Conservation (phyloP, 2,888 invertebrate genomes). For the Acanthacorydalis orientalis region DNA sequence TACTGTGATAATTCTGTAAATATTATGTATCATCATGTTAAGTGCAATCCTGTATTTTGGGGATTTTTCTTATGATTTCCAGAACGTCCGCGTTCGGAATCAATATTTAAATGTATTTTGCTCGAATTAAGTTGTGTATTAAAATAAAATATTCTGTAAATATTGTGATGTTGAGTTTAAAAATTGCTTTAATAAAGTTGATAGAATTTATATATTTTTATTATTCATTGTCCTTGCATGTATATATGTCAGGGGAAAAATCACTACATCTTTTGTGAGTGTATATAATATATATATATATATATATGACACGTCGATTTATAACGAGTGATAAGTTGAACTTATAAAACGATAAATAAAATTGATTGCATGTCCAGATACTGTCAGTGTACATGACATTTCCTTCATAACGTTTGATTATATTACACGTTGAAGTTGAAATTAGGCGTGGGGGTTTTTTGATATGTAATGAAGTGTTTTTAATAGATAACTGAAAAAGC, state of each 20-base stretch:
- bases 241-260: neutral
- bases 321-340: too few species aligned
- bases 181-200: conserved; percentile 41
- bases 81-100: neutral
- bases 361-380: conserved; percentile 4
- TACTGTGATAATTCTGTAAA: conserved; percentile 22
- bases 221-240: neutral
- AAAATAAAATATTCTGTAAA: conserved; percentile 19
- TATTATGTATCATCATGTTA: neutral
- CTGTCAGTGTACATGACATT: conserved; percentile 3
- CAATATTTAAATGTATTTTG: neutral
- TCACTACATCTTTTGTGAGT: neutral
- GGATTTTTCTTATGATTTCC: neutral
- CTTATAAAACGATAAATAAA: neutral
- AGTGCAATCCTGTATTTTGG: neutral
- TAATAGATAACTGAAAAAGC: too few species aligned
- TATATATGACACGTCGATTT: too few species aligned
- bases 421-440: too few species aligned
- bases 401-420: neutral
- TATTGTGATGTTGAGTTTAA: conserved; percentile 38
- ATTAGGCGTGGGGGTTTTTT: too few species aligned
- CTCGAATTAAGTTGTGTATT: conserved; percentile 1
- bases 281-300: neutral
- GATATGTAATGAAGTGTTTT: too few species aligned
- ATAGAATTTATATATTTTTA: conserved; percentile 25